Evolutionary conservation across 1,140 invertebrate genomes (phyloP).

Genomic region (Thaumatotibia leucotreta): DNA sequence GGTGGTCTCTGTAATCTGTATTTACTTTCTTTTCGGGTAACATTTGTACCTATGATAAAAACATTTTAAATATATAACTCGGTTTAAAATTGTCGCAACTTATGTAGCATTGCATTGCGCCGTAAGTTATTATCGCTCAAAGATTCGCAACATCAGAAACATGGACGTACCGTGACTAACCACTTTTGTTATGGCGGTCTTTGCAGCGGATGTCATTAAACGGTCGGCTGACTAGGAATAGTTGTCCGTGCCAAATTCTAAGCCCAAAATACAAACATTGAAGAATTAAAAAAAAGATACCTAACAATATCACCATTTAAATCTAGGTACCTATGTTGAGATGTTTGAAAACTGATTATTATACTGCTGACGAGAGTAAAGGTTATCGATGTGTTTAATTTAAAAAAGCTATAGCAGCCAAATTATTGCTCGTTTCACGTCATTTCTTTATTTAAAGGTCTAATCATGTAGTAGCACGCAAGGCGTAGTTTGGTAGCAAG

Average conservation of each 20-base stretch:
- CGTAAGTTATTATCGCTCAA: background rate
- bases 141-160: conserved; percentile 12
- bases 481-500: conserved; percentile 1
- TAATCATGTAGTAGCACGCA: background rate
- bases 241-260: background rate
- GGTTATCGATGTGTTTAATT: background rate
- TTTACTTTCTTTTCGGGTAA: background rate
- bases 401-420: background rate
- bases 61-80: background rate
- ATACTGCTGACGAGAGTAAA: background rate
- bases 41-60: background rate
- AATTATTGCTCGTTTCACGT: background rate
- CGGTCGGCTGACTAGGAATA: conserved; percentile 16
- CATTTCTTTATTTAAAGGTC: background rate
- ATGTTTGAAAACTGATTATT: too few species aligned
- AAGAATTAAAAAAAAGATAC: too few species aligned
- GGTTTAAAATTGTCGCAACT: background rate
- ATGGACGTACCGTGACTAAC: conserved; percentile 6
- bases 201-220: conserved; percentile 21
- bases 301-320: too few species aligned
- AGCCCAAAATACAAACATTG: background rate
- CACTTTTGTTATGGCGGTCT: conserved; percentile 7
- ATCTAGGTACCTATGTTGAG: too few species aligned
- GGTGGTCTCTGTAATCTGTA: background rate
- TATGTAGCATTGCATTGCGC: background rate